Evolutionary conservation across 2,888 invertebrate genomes (phyloP).

Genomic region (Hyposoter didymator): DNA sequence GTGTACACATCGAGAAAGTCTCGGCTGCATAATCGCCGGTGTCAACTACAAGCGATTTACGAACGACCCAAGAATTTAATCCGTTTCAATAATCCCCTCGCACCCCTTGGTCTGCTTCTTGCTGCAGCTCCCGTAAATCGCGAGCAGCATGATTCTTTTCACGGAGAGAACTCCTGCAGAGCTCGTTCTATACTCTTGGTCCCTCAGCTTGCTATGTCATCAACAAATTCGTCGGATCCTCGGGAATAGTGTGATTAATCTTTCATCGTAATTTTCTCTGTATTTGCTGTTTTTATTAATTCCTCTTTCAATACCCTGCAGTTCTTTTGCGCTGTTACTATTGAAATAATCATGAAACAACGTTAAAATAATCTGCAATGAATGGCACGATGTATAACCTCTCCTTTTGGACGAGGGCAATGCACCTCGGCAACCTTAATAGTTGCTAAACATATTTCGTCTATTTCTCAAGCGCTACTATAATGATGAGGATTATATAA

Average conservation of each 20-base stretch:
- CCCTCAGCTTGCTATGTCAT: background rate
- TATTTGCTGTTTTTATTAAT: background rate
- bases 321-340: background rate
- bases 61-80: constrained; percentile 49
- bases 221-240: background rate
- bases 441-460: constrained; percentile 6
- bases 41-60: constrained; percentile 66
- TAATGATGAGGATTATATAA: constrained; percentile 22
- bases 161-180: background rate
- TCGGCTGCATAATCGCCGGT: constrained; percentile 32
- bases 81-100: constrained; percentile 31
- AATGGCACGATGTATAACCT: background rate
- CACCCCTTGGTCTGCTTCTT: background rate
- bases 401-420: constrained; percentile 5
- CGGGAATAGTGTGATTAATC: background rate
- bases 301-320: background rate
- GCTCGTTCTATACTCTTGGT: background rate
- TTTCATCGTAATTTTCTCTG: background rate
- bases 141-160: constrained; percentile 14
- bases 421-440: background rate
- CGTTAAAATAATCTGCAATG: background rate
- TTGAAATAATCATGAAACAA: background rate
- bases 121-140: constrained; percentile 32
- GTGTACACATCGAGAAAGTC: constrained; percentile 60
- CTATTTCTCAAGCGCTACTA: constrained; percentile 22